phyloP scores from a whole-genome alignment of 2,888 invertebrate genomes.

The Germaria angustata region DNA sequence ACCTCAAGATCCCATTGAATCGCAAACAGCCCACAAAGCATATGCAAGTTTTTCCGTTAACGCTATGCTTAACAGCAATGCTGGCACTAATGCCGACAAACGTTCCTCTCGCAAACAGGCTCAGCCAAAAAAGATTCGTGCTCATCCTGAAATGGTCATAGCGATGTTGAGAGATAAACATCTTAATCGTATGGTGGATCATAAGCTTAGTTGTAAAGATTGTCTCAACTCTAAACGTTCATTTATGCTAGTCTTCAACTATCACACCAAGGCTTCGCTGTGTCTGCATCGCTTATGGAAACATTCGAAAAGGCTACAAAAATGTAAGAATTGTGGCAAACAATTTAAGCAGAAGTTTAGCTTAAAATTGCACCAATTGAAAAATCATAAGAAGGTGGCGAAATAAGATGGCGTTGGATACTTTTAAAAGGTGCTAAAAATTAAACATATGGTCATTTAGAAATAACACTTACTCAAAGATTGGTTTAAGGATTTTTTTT shows the following conservation, averaged over 20 bases:
- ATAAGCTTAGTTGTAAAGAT: slow-evolving; percentile 77
- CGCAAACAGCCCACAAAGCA: slow-evolving; percentile 36
- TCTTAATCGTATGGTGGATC: slow-evolving; percentile 78
- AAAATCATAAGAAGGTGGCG: slow-evolving; percentile 69
- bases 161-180: slow-evolving; percentile 79
- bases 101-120: slow-evolving; percentile 81
- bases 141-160: slow-evolving; percentile 75
- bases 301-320: slow-evolving; percentile 74
- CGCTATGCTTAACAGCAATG: slow-evolving; percentile 34
- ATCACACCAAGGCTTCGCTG: slow-evolving; percentile 81
- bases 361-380: slow-evolving; percentile 75
- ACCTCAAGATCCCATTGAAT: slow-evolving; percentile 49
- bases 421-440: slow-evolving; percentile 29
- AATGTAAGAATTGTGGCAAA: slow-evolving; percentile 73
- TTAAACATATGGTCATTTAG: background rate
- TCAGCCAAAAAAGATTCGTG: slow-evolving; percentile 80
- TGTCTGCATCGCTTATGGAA: slow-evolving; percentile 82
- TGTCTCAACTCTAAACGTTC: slow-evolving; percentile 72
- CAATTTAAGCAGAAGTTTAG: slow-evolving; percentile 75
- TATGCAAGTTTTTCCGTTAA: slow-evolving; percentile 43
- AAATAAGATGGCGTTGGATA: slow-evolving; percentile 22
- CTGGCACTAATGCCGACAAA: slow-evolving; percentile 69
- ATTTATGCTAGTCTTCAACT: slow-evolving; percentile 78
- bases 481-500: background rate
- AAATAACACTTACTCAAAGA: slow-evolving; percentile 19